Evolutionary conservation across 1,140 invertebrate genomes (phyloP).

Genomic region (Eubasilissa regina): DNA sequence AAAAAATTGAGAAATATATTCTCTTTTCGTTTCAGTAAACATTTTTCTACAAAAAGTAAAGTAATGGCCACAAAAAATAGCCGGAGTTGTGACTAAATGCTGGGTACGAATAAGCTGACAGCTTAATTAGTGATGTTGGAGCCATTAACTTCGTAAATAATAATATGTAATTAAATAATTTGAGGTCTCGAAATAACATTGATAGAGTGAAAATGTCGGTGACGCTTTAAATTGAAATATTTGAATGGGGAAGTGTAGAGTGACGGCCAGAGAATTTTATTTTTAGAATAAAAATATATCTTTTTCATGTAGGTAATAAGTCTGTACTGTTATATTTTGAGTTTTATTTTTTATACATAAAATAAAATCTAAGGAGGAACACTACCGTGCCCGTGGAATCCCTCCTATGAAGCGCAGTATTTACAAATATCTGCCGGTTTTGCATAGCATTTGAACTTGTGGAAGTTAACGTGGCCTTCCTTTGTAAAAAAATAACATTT

Average conservation of each 20-base stretch:
- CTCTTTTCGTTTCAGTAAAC: too few species aligned
- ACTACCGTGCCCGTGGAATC: neutral
- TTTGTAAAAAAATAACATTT: conserved; percentile 35
- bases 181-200: conserved; percentile 38
- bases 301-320: conserved; percentile 57
- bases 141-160: too few species aligned
- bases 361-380: conserved; percentile 17
- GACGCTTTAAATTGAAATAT: conserved; percentile 32
- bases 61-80: too few species aligned
- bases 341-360: conserved; percentile 45
- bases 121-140: too few species aligned
- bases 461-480: conserved; percentile 34
- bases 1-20: too few species aligned
- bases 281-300: conserved; percentile 57
- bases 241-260: conserved; percentile 41
- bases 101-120: too few species aligned
- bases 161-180: too few species aligned
- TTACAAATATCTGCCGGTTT: conserved; percentile 17
- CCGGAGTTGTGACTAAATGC: too few species aligned
- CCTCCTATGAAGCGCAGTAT: neutral
- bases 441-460: conserved; percentile 5
- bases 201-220: conserved; percentile 29
- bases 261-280: conserved; percentile 59
- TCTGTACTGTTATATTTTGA: conserved; percentile 44
- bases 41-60: too few species aligned